Percentiles rank a stretch among this genome's conserved stretches.
phyloP scores from a whole-genome alignment of 2,888 invertebrate genomes.

The Coleophora deauratella region DNA sequence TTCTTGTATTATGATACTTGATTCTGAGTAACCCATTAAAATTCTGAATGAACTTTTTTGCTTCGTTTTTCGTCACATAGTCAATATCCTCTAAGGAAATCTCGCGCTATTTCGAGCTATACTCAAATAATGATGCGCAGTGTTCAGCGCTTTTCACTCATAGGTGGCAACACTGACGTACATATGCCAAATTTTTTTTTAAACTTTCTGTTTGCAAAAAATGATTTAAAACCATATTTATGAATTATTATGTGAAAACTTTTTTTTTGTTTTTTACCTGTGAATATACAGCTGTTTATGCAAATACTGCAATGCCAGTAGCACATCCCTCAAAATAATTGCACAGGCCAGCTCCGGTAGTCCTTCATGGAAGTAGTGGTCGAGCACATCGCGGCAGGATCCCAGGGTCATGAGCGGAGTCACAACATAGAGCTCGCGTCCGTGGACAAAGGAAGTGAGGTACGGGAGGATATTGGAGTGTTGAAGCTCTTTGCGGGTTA shows the following conservation, averaged over 20 bases:
- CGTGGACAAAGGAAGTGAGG: conserved; percentile 83
- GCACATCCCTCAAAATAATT: conserved; percentile 83
- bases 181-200: neutral
- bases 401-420: conserved; percentile 90
- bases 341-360: conserved; percentile 88
- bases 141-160: too few species aligned
- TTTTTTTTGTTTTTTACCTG: conserved; percentile 78
- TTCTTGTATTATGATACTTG: too few species aligned
- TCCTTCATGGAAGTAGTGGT: conserved; percentile 83
- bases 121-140: too few species aligned
- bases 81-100: too few species aligned
- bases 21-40: too few species aligned
- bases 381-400: conserved; percentile 85
- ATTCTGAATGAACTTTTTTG: too few species aligned
- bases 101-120: too few species aligned
- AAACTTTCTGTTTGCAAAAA: neutral
- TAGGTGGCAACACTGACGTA: too few species aligned
- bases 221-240: too few species aligned
- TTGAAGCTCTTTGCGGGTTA: conserved; percentile 82
- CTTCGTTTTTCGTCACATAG: too few species aligned
- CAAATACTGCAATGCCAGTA: conserved; percentile 87
- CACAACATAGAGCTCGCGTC: conserved; percentile 84
- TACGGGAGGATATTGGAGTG: conserved; percentile 87
- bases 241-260: too few species aligned
- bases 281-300: conserved; percentile 90